Base-by-base conservation (phyloP, 2,113 vertebrate genomes). In the Callaeas wilsoni region DNA sequence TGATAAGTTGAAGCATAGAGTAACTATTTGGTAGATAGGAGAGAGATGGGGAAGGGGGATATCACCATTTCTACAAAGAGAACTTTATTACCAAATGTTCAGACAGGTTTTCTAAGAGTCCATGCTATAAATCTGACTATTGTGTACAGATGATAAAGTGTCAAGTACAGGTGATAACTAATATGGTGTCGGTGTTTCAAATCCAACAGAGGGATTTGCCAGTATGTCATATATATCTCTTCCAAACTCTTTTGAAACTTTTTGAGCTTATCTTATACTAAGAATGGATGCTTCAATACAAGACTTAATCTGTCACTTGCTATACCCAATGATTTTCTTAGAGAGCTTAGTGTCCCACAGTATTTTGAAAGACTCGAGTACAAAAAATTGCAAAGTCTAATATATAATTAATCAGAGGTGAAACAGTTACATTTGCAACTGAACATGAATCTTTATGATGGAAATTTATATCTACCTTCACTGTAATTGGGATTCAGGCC, bases 301-400 rank as follows among this genome's bases (percentile, higher is more conserved):
- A 76, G 6, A 73, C 23, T 63, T 63, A 44, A 27, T 73, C 29
- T 76, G 3, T 62, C 26, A 35, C 64, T 83, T 74, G 7, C 16
- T 85, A 37, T 23, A 37, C 3, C 16, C 26, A 27, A 4, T 53
- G 41, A 30, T 82, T 75, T 82, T 78, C 22, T 71, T 39, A 32
- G 6, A 27, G 2, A 17, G 1, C 5, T 56, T 44, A 46, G 4
- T 42, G 27, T 37, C n/a, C 17, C 15, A 56, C 7, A 27, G 1
- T 20, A 65, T 29, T 53, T 56, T 65, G 16, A 74, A 70, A 74
- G 12, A 78, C 1, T 3, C 11, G 12, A 73, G 16, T 52, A 69
- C 1, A 8, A 65, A 32, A 78, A 25, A 53, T 30, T 70, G 18
- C 8, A 32, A 42, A 50, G 17, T 65, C 3, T 20, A 74, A 57